These are phyloP conservation scores for Artemia sinica DNA, from an alignment of 2,888 invertebrate genomes.

Conservation along the genomic window DNA sequence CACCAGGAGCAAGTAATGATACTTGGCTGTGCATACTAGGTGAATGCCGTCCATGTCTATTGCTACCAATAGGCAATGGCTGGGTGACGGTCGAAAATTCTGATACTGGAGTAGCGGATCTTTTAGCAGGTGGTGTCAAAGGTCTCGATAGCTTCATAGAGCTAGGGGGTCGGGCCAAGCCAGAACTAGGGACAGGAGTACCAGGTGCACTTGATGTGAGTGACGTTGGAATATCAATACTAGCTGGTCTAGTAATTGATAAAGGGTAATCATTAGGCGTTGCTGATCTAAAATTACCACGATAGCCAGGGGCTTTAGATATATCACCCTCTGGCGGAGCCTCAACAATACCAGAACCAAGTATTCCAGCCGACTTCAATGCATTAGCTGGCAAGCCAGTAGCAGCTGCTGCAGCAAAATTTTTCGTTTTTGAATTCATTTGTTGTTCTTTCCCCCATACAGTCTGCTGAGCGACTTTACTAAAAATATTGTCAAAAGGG, in stretches of 20 bases:
- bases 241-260: background rate
- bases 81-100: conserved; percentile 18
- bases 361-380: conserved; percentile 21
- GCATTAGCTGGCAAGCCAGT: conserved; percentile 36
- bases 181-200: conserved; percentile 21
- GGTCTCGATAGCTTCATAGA: conserved; percentile 16
- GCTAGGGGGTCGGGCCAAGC: conserved; percentile 32
- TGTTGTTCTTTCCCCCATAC: background rate
- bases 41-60: conserved; percentile 7
- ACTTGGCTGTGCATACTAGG: conserved; percentile 15
- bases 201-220: conserved; percentile 21
- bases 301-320: conserved; percentile 76
- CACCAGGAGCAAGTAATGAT: conserved; percentile 21
- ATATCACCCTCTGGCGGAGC: conserved; percentile 44
- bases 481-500: conserved; percentile 59
- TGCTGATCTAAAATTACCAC: conserved; percentile 39
- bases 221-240: conserved; percentile 16
- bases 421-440: conserved; percentile 38
- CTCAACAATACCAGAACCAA: conserved; percentile 25
- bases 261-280: conserved; percentile 19
- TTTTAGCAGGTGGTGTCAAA: conserved; percentile 20
- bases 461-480: conserved; percentile 36
- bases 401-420: conserved; percentile 50
- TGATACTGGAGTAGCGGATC: conserved; percentile 19
- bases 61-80: conserved; percentile 13